phyloP scores from a whole-genome alignment of 1,140 invertebrate species.

The Lordiphosa clarofinis region DNA sequence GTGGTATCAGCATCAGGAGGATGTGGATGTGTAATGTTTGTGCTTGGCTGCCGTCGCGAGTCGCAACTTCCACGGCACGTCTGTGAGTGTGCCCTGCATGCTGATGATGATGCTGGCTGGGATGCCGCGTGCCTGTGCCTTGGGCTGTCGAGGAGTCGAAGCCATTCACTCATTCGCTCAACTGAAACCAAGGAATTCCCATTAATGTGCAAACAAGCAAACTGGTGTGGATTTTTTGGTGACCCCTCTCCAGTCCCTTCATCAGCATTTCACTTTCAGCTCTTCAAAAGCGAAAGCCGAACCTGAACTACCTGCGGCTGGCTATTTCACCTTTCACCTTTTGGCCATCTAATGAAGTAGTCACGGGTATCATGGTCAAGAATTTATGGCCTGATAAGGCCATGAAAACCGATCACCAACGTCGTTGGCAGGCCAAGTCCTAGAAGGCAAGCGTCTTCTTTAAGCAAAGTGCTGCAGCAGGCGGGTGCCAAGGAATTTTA shows the following conservation, averaged over 20 bases:
- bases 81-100: slow-evolving; percentile 70
- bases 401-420: slow-evolving; percentile 27
- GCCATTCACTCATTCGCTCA: slow-evolving; percentile 71
- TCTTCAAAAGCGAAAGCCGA: slow-evolving; percentile 47
- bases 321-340: slow-evolving; percentile 60
- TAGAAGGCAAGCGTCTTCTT: neutral
- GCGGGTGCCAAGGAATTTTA: slow-evolving; percentile 77
- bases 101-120: slow-evolving; percentile 40
- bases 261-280: slow-evolving; percentile 41
- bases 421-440: slow-evolving; percentile 11
- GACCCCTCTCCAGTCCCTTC: neutral
- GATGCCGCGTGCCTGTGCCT: slow-evolving; percentile 67
- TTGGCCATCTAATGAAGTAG: slow-evolving; percentile 46
- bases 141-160: slow-evolving; percentile 33
- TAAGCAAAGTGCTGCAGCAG: slow-evolving; percentile 6
- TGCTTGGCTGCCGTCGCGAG: slow-evolving; percentile 54
- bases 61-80: slow-evolving; percentile 68
- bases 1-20: slow-evolving; percentile 6
- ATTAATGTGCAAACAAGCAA: slow-evolving; percentile 75
- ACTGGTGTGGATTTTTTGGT: slow-evolving; percentile 41
- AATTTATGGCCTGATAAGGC: slow-evolving; percentile 46
- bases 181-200: slow-evolving; percentile 71
- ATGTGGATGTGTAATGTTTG: slow-evolving; percentile 50
- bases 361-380: slow-evolving; percentile 12
- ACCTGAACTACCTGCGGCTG: slow-evolving; percentile 10